Base-by-base conservation (phyloP, 2,797 vertebrate genomes). In the Muscicapa striata region DNA sequence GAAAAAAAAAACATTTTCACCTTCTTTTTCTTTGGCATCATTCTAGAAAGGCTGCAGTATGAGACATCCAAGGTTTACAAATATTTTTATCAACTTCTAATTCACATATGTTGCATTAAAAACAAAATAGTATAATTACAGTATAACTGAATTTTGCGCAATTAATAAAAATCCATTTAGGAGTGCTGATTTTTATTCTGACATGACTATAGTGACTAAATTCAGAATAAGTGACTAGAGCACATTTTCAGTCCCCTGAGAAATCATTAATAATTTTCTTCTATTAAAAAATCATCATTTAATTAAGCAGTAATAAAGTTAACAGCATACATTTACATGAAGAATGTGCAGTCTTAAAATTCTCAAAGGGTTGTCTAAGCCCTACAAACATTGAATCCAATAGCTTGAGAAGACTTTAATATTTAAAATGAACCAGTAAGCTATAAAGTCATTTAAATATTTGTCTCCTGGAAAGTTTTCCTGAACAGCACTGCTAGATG, bases 231-330 rank as follows among this genome's bases (percentile, higher is more conserved):
- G 23, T 63, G 22, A 21, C 46, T 70, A 38, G 14, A 90, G 36
- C 14, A 74, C 11, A 16, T 81, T 84, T 78, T 64, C 20, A 12
- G 27, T 46, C 40, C 41, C 45, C 66, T 67, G 41, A 80, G 45
- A 69, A 93, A 77, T 7, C 20, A 78, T 52, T 81, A 81, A 61
- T 77, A 63, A 77, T 57, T 74, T 78, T 32, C 26, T 77, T 43
- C 23, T 72, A 68, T 61, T 74, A 83, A 77, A 22, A 76, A 86
- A 74, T 58, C 5, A 68, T 69, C 11, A 63, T 52, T 70, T 84
- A 89, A 89, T 87, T 84, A 84, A 63, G 7, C 10, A 83, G 9
- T 12, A 85, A 77, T 76, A 79, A 87, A 87, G 57, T 66, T 80
- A 92, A 57, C 32, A 69, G 20, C 52, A 76, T 51, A 40, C 6